Evolutionary conservation across 1,140 invertebrate genomes (phyloP).

Genomic region (Eumaeus atala): DNA sequence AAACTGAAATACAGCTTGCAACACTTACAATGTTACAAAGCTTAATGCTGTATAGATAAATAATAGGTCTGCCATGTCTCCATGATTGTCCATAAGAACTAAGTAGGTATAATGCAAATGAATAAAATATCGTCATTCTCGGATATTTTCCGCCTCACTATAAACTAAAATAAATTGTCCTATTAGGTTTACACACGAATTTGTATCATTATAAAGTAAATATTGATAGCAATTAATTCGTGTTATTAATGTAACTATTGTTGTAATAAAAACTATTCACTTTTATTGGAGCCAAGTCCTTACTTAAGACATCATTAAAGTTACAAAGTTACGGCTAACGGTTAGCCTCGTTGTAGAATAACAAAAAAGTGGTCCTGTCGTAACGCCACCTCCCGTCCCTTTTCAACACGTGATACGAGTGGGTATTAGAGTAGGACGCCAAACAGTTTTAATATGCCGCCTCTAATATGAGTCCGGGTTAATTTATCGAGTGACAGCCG

Average conservation of each 20-base stretch:
- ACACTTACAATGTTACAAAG: no score
- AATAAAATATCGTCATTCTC: no score
- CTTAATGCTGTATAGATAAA: no score
- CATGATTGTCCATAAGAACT: no score
- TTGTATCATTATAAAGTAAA: no score
- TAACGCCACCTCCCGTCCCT: constrained; percentile 46
- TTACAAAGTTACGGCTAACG: constrained; percentile 61
- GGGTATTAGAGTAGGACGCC: constrained; percentile 44
- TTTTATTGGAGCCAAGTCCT: constrained; percentile 24
- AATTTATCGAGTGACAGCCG: constrained; percentile 71
- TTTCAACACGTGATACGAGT: constrained; percentile 34
- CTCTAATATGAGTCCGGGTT: constrained; percentile 59
- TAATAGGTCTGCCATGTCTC: no score
- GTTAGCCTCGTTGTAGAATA: constrained; percentile 53
- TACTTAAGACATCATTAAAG: constrained; percentile 48
- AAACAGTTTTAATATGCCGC: constrained; percentile 49
- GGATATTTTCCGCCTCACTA: no score
- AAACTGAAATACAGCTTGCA: no score
- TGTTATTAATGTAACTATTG: background rate
- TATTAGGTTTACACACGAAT: no score
- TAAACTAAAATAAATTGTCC: no score
- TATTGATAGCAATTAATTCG: no score
- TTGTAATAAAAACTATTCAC: background rate
- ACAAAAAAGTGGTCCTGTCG: constrained; percentile 63
- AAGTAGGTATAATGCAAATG: no score